Conservation (phyloP, 1,140 invertebrate species). For the Saccostrea cuccullata region DNA sequence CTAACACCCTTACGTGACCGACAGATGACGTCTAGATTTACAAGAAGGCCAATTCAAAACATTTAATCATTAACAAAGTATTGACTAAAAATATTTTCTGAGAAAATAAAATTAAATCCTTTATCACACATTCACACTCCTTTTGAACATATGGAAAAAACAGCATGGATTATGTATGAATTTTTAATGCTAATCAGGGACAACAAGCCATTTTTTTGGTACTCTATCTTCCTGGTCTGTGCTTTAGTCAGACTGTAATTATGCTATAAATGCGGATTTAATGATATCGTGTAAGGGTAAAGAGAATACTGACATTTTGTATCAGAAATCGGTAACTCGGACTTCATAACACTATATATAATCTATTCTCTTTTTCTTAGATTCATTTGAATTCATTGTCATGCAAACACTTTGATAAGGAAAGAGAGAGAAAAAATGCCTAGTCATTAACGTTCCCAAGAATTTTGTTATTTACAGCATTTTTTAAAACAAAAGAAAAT, state of each 20-base stretch:
- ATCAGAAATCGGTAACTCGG: conserved; percentile 6
- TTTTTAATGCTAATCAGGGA: background rate
- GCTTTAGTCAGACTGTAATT: background rate
- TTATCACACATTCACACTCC: background rate
- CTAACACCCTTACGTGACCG: too few relatives aligned
- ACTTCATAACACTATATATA: conserved; percentile 19
- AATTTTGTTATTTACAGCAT: background rate
- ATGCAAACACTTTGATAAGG: background rate
- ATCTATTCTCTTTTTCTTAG: background rate
- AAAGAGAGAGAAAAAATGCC: background rate
- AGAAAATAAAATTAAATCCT: background rate
- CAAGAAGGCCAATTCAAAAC: too few relatives aligned
- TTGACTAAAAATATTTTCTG: too few relatives aligned
- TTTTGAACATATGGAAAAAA: background rate
- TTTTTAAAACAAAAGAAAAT: background rate
- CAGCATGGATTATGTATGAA: background rate
- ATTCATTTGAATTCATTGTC: conserved; percentile 19
- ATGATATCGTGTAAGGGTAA: background rate
- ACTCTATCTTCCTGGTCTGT: background rate
- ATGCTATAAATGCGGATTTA: background rate
- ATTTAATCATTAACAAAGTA: too few relatives aligned
- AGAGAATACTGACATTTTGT: conserved; percentile 19
- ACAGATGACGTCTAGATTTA: too few relatives aligned
- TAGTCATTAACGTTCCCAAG: conserved; percentile 5
- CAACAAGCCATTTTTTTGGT: background rate